These are phyloP conservation scores for Drosophila limbata DNA, from an alignment of 2,888 invertebrate genomes.

Conservation along the genomic window DNA sequence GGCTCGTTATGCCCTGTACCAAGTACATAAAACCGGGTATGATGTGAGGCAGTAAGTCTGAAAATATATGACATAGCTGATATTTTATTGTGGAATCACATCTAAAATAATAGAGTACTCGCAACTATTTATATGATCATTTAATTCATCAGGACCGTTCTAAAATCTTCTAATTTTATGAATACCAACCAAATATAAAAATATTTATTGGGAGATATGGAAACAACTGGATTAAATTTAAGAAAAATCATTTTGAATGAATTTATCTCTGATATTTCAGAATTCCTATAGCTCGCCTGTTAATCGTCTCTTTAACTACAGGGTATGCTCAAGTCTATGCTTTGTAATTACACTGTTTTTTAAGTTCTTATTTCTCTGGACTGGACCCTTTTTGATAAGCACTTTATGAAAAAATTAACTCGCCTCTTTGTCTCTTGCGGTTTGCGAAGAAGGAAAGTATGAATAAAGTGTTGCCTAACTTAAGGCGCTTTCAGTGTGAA, in stretches of 20 bases:
- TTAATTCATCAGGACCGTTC: not conserved
- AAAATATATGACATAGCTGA: not conserved
- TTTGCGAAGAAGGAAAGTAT: not conserved
- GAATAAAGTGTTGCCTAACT: conserved; percentile 31
- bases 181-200: not conserved
- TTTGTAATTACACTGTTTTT: not conserved
- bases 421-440: conserved; percentile 3
- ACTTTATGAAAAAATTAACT: conserved; percentile 33
- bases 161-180: too few species aligned
- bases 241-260: too few species aligned
- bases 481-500: conserved; percentile 19
- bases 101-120: too few species aligned
- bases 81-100: too few species aligned
- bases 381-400: conserved; percentile 37
- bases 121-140: too few species aligned
- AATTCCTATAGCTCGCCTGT: too few species aligned
- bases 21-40: conserved; percentile 1
- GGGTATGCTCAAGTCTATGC: conserved; percentile 14
- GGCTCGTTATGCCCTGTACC: conserved; percentile 21
- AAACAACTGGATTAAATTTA: too few species aligned
- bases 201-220: too few species aligned
- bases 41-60: not conserved
- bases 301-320: not conserved
- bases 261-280: too few species aligned
- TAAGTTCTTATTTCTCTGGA: not conserved